Evolutionary conservation across 2,888 invertebrate genomes (phyloP), one percentile per base, ranked within the genome.

Genomic region (Thymelicus sylvestris): DNA sequence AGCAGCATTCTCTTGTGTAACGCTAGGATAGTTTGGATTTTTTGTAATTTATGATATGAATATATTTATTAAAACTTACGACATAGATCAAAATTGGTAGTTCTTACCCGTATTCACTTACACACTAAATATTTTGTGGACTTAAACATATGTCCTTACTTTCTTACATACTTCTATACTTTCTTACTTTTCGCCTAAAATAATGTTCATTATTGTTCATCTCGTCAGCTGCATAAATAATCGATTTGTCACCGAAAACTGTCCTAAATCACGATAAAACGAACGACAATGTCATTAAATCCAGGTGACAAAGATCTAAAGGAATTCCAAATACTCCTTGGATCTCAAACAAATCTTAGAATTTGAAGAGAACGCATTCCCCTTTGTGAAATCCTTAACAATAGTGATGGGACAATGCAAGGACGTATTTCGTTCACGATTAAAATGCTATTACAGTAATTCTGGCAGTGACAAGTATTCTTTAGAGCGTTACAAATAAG

Each of bases 341-440:
- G 79, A 79, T 80, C 79, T 76, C 78, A 80, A 81, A 82, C 82
- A 81, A 82, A 82, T 83, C 79, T 82, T 80, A 83, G 85, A 84
- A 82, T 78, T 71, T 72, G 75, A 77, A 76, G 81, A 78, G 78
- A 86, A 86, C 66, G 74, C 88, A 88, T 87, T 89, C 86, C 81
- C 85, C 87, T 87, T 89, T 86, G 87, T 86, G 81, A 82, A 80
- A 81, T 86, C 85, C 81, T 78, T 76, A 77, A 81, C 82, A 77
- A 91, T 55, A 24, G 55, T 91, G 92, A 92, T 90, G 78, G 89
- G 80, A 92, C 92, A 92, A 91, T 82, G 87, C 90, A 92, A 92
- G 92, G 92, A 90, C 91, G 90, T 86, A 84, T 89, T 89, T 89
- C 84, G 86, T 87, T 86, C 88, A 85, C 86, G 86, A 92, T 92